These are phyloP conservation scores for Tetrao urogallus DNA, from an alignment of 2,113 vertebrate species.

Conservation along the genomic window DNA sequence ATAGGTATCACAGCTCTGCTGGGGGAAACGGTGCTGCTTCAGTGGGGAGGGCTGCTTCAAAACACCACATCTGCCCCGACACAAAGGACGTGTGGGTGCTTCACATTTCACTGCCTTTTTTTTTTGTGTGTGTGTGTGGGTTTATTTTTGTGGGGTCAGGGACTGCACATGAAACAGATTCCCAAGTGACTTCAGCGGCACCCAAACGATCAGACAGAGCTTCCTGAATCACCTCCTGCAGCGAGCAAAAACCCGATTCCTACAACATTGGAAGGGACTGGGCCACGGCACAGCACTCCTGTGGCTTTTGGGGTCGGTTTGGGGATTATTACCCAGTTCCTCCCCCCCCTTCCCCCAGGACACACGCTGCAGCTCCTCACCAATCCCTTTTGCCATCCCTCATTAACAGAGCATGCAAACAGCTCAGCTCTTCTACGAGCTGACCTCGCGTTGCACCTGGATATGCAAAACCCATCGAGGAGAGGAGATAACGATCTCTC, in stretches of 20 bases:
- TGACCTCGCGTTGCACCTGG: not conserved
- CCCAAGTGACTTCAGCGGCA: not conserved
- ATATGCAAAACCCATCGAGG: not conserved
- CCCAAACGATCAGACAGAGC: rapidly evolving
- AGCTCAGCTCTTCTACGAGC: not conserved
- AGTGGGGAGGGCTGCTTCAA: not conserved
- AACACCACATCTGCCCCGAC: rapidly evolving
- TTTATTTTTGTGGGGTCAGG: not conserved
- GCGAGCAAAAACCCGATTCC: not conserved
- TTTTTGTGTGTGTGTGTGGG: not conserved
- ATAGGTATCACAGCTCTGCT: not conserved
- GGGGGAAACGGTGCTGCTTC: not conserved
- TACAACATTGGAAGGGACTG: rapidly evolving
- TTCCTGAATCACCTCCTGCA: not conserved
- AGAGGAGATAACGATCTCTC: not conserved
- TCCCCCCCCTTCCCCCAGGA: rapidly evolving
- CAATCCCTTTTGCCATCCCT: not conserved
- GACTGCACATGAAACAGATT: not conserved
- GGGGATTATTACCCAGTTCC: not conserved
- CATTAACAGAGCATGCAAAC: not conserved
- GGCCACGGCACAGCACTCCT: not conserved
- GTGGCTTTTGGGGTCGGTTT: not conserved
- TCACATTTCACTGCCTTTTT: not conserved
- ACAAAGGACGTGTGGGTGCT: not conserved
- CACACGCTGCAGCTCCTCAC: not conserved